Evolutionary conservation across 2,113 vertebrate species (phyloP).

Genomic region (Australoheros scitulus): DNA sequence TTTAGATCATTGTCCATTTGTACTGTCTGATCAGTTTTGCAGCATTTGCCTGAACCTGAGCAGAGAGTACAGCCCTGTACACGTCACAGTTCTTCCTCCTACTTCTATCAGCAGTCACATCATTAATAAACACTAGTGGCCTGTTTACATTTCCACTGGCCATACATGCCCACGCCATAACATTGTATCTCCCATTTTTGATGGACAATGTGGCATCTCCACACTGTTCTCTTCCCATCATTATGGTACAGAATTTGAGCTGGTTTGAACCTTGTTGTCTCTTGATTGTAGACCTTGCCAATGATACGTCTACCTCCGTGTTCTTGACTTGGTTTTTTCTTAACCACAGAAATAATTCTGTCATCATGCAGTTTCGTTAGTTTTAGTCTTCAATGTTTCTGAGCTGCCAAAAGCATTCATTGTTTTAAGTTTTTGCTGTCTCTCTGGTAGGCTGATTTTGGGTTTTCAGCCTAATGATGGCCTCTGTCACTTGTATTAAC

Average conservation of each 20-base stretch:
- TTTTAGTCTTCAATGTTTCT: not conserved
- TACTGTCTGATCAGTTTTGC: not conserved
- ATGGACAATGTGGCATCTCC: too few relatives aligned
- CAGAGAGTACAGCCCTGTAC: not conserved
- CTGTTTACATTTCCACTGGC: not conserved
- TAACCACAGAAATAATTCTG: not conserved
- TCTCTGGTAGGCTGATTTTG: not conserved
- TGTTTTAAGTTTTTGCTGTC: not conserved
- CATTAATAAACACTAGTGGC: not conserved
- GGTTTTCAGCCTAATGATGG: not conserved
- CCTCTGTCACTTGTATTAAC: not conserved
- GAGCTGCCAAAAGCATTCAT: not conserved
- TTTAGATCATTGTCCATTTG: not conserved
- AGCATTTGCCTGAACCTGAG: not conserved
- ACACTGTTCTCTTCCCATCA: too few relatives aligned
- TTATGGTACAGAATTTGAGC: too few relatives aligned
- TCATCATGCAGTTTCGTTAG: not conserved
- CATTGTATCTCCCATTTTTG: too few relatives aligned
- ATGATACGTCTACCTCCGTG: not conserved
- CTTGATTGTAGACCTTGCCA: not conserved
- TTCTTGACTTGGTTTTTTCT: not conserved
- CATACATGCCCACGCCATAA: too few relatives aligned
- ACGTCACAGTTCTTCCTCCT: not conserved
- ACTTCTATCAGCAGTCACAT: not conserved
- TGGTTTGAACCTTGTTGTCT: too few relatives aligned